phyloP scores from a whole-genome alignment of 2,888 invertebrate genomes.

The Ditula angustiorana region DNA sequence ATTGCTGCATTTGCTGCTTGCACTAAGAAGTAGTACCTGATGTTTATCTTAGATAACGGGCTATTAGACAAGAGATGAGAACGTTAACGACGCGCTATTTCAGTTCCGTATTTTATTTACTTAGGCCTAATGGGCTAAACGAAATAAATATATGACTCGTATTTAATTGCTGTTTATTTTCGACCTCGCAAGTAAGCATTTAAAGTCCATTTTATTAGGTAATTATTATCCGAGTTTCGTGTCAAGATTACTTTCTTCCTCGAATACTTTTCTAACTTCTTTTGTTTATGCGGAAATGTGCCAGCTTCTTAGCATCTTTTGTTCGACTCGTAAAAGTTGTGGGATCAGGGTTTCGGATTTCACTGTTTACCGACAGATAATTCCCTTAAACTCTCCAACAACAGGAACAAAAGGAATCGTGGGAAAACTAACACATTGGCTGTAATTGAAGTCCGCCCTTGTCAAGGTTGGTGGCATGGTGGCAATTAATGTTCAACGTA shows the following conservation, averaged over 20 bases:
- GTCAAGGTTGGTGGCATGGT: not conserved
- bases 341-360: not conserved
- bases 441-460: slow-evolving; percentile 2
- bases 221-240: not conserved
- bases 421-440: slow-evolving; percentile 20
- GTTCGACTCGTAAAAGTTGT: slow-evolving; percentile 1
- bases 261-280: not conserved
- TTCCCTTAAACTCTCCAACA: not conserved
- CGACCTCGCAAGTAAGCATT: not conserved
- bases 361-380: slow-evolving; percentile 7
- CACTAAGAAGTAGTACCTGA: not conserved
- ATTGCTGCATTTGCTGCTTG: not conserved
- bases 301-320: not conserved
- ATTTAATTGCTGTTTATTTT: slow-evolving; percentile 10
- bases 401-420: slow-evolving; percentile 1
- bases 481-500: slow-evolving; percentile 11
- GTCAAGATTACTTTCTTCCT: not conserved
- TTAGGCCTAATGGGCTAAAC: slow-evolving; percentile 14
- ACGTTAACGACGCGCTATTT: slow-evolving; percentile 5
- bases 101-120: slow-evolving; percentile 9
- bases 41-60: slow-evolving; percentile 32
- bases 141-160: slow-evolving; percentile 7
- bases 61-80: slow-evolving; percentile 1
- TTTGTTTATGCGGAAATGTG: not conserved
- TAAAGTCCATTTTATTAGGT: not conserved